These are phyloP conservation scores for Alaudala cheleensis DNA, from an alignment of 2,113 vertebrate genomes.

Conservation along the genomic window DNA sequence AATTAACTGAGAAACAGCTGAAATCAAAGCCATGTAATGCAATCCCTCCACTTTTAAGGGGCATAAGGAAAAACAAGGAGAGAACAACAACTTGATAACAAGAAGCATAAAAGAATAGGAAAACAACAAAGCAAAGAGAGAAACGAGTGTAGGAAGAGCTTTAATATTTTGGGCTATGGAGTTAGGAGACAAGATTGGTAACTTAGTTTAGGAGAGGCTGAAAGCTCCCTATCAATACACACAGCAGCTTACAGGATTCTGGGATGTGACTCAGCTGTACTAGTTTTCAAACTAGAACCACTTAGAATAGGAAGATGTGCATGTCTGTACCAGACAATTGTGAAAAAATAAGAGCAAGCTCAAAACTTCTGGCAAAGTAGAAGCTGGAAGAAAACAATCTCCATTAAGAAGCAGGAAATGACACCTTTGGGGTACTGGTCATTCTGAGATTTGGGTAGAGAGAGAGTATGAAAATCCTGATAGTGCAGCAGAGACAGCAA, in stretches of 20 bases:
- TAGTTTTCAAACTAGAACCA: neutral
- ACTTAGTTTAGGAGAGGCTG: neutral
- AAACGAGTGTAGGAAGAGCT: neutral
- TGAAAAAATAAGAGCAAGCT: neutral
- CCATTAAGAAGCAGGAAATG: neutral
- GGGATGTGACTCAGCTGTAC: neutral
- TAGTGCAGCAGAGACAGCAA: neutral
- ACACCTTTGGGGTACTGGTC: neutral
- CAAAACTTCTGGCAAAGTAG: neutral
- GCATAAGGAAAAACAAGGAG: neutral
- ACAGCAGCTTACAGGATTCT: neutral
- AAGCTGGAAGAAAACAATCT: neutral
- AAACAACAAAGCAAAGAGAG: neutral
- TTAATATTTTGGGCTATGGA: neutral
- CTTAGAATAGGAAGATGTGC: too few species aligned
- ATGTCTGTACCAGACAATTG: neutral
- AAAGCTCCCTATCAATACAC: neutral
- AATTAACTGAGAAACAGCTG: neutral
- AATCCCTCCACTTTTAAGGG: neutral
- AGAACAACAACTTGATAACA: neutral
- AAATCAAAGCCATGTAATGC: neutral
- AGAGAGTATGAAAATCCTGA: neutral
- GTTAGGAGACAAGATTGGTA: neutral
- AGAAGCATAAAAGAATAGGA: neutral
- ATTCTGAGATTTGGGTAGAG: neutral